A percentile compares a stretch with the other conserved stretches of the same genome.
phyloP scores from a whole-genome alignment of 2,797 vertebrate species.

The Pristis pectinata region DNA sequence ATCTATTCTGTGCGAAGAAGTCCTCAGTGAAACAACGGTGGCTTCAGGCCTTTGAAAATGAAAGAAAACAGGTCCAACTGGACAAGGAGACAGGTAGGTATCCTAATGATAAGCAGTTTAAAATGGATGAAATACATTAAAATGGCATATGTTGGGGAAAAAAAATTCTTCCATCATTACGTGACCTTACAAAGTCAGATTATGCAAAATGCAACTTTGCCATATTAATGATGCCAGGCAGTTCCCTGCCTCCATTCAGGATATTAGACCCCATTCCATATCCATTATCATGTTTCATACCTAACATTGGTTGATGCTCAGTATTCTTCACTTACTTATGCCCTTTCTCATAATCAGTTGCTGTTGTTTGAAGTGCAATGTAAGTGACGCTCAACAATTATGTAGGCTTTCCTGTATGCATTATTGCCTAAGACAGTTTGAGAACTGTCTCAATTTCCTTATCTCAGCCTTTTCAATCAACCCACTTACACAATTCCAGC shows the following conservation, averaged over 20 bases:
- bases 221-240: neutral
- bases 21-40: slow-evolving; percentile 87
- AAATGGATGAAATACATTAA: neutral
- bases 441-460: neutral
- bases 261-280: no score
- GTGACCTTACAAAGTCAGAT: neutral
- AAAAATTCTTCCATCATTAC: no score
- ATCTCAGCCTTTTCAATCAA: no score
- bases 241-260: neutral
- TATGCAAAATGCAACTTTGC: no score
- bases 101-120: neutral
- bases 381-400: neutral
- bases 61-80: slow-evolving; percentile 78
- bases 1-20: slow-evolving; percentile 84
- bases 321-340: neutral
- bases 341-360: neutral
- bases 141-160: neutral
- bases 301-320: neutral
- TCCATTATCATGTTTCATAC: neutral
- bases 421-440: neutral
- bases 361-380: neutral
- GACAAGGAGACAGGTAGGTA: slow-evolving; percentile 79
- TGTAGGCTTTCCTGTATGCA: neutral
- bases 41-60: slow-evolving; percentile 80
- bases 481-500: no score